Evolutionary conservation across 2,113 vertebrate species (phyloP).

Genomic region (Brachypteracias leptosomus): DNA sequence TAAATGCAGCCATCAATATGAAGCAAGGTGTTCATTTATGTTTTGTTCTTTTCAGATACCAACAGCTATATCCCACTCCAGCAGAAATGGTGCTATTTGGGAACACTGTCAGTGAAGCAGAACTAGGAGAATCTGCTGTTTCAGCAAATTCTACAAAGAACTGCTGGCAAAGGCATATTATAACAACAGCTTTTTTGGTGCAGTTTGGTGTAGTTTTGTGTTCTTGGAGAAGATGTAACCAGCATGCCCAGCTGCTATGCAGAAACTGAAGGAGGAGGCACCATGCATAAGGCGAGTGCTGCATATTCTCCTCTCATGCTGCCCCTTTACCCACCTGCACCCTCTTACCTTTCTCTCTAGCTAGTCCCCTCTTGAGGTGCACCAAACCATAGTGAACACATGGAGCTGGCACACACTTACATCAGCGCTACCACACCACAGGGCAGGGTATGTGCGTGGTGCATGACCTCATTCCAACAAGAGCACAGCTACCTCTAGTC

Average conservation of each 20-base stretch:
- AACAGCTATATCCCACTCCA: neutral
- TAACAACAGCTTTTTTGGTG: neutral
- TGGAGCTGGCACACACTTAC: accelerated
- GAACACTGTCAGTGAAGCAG: neutral
- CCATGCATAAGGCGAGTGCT: accelerated
- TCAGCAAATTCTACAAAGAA: neutral
- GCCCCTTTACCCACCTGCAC: neutral
- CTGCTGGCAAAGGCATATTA: neutral
- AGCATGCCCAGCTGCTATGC: neutral
- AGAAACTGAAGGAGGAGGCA: neutral
- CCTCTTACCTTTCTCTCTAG: neutral
- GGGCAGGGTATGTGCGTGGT: accelerated
- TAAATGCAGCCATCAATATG: neutral
- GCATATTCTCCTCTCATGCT: accelerated
- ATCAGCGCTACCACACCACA: neutral
- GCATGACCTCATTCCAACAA: accelerated
- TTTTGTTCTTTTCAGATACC: neutral
- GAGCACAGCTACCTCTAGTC: neutral
- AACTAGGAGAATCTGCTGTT: neutral
- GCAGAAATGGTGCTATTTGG: neutral
- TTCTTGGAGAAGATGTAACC: neutral
- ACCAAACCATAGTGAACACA: accelerated
- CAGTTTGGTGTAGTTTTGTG: neutral
- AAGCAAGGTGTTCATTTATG: neutral
- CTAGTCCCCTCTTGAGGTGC: neutral